phyloP scores from a whole-genome alignment of 2,113 vertebrate genomes.

The Ia io region DNA sequence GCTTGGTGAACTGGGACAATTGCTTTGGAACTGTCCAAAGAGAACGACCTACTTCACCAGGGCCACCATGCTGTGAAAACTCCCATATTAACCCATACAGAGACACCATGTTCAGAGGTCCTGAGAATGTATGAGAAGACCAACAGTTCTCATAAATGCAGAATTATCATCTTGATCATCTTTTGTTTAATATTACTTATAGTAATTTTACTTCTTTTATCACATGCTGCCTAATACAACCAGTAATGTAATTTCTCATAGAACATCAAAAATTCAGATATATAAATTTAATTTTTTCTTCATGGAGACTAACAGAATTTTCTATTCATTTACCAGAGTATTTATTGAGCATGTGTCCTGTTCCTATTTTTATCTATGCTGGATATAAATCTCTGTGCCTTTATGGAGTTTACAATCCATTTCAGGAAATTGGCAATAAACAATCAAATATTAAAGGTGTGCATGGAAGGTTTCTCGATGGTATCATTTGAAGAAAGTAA shows the following conservation, averaged over 20 bases:
- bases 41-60: neutral
- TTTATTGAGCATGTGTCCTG: neutral
- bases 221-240: neutral
- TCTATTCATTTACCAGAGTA: neutral
- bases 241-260: neutral
- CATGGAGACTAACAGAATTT: neutral
- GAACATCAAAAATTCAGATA: neutral
- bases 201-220: neutral
- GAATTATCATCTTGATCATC: neutral
- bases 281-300: neutral
- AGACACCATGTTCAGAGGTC: neutral
- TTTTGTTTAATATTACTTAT: neutral
- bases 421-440: neutral
- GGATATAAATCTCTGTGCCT: neutral
- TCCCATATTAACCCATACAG: neutral
- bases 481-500: neutral
- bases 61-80: neutral
- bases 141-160: neutral
- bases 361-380: neutral
- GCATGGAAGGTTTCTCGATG: neutral
- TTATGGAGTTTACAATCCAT: neutral
- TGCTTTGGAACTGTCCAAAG: neutral
- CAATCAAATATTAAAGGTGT: neutral
- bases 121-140: neutral
- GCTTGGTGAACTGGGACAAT: neutral